Evolutionary conservation across 2,888 invertebrate genomes (phyloP).

Genomic region (Diarsia dahlii): DNA sequence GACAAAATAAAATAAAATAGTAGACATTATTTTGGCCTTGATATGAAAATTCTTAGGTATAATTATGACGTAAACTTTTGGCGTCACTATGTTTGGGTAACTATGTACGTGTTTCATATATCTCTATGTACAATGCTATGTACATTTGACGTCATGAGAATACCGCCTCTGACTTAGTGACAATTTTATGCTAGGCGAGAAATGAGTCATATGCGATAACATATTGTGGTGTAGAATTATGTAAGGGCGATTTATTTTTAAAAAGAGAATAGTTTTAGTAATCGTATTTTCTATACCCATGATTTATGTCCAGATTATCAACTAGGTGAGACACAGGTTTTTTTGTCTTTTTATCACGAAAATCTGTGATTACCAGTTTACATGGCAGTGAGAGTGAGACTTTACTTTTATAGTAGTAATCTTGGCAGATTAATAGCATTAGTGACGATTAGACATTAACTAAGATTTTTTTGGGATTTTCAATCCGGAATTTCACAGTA

Average conservation of each 20-base stretch:
- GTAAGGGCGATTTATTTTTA: slow-evolving; percentile 2
- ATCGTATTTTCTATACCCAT: neutral
- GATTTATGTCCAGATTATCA: neutral
- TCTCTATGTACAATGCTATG: slow-evolving; percentile 4
- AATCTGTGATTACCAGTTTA: neutral
- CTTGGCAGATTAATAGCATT: neutral
- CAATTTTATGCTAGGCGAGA: slow-evolving; percentile 3
- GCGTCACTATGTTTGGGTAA: slow-evolving; percentile 38
- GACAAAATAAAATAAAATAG: slow-evolving; percentile 1
- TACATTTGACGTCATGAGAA: slow-evolving; percentile 43
- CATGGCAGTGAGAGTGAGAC: too few species aligned
- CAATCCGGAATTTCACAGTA: too few species aligned
- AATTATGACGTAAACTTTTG: slow-evolving; percentile 29
- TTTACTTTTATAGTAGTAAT: neutral
- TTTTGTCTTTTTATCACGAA: neutral
- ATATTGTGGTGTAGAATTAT: neutral
- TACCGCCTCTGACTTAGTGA: slow-evolving; percentile 11
- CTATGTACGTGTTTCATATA: slow-evolving; percentile 26
- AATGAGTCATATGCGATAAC: slow-evolving; percentile 8
- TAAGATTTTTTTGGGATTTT: neutral
- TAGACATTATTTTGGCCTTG: slow-evolving; percentile 8
- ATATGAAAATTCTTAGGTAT: slow-evolving; percentile 38
- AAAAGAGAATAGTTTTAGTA: neutral
- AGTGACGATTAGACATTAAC: neutral
- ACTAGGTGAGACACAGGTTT: neutral